These are phyloP conservation scores for Idaea straminata DNA, from an alignment of 2,888 invertebrate genomes.

Conservation along the genomic window DNA sequence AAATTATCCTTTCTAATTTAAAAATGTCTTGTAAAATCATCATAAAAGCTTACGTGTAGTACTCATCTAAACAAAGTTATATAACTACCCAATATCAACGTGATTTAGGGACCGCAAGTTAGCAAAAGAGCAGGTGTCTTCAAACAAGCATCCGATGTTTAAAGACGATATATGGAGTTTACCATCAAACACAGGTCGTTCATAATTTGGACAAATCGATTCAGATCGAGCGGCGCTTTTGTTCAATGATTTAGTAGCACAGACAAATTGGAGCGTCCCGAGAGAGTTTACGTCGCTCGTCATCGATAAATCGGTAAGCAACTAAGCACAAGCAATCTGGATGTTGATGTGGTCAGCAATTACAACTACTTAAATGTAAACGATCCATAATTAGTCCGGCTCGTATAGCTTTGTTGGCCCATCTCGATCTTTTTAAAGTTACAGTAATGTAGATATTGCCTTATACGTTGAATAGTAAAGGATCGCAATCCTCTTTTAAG, in stretches of 20 bases:
- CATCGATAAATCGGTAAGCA: constrained; percentile 45
- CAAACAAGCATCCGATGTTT: constrained; percentile 52
- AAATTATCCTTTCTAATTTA: background rate
- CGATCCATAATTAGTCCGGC: constrained; percentile 63
- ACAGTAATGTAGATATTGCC: background rate
- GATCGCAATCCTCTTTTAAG: background rate
- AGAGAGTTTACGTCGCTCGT: constrained; percentile 25
- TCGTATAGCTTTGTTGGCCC: constrained; percentile 50
- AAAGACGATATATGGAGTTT: constrained; percentile 43
- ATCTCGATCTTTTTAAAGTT: constrained; percentile 14
- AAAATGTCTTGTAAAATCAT: background rate
- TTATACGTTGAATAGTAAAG: background rate
- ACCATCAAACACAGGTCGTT: constrained; percentile 38
- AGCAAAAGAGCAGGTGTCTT: constrained; percentile 47
- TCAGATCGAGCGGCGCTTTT: constrained; percentile 75
- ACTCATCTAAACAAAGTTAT: background rate
- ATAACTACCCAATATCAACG: constrained; percentile 6
- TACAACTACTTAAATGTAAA: constrained; percentile 71
- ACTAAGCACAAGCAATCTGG: constrained; percentile 55
- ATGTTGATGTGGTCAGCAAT: constrained; percentile 65
- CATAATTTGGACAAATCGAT: constrained; percentile 77
- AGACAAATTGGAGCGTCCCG: constrained; percentile 68
- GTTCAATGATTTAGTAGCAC: constrained; percentile 74
- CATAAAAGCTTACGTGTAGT: background rate
- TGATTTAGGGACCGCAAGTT: constrained; percentile 14